A percentile compares a stretch with the other conserved stretches of the same genome.
These are phyloP conservation scores for Apeltes quadracus DNA, from an alignment of 2,113 vertebrate species.

Conservation along the genomic window DNA sequence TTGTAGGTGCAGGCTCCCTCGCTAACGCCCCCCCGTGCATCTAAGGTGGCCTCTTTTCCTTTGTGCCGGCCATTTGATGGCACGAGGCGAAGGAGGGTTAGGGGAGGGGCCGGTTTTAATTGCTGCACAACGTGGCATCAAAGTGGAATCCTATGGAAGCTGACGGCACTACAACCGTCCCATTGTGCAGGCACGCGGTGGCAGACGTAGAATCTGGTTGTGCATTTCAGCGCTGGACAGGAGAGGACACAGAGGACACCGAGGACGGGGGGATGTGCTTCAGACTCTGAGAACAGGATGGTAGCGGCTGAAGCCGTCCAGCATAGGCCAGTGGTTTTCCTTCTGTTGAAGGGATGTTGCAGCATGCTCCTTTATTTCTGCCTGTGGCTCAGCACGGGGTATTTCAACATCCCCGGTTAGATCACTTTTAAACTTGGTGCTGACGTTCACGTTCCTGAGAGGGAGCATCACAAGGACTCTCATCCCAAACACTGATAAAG, in stretches of 20 bases:
- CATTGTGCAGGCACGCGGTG: too few relatives aligned
- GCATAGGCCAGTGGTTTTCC: neutral
- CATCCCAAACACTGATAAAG: neutral
- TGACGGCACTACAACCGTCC: neutral
- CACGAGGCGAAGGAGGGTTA: slow-evolving; percentile 9
- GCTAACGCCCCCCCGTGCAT: slow-evolving; percentile 34
- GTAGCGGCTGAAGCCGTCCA: slow-evolving; percentile 1
- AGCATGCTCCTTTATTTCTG: neutral
- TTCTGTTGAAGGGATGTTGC: slow-evolving; percentile 11
- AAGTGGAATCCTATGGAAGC: slow-evolving; percentile 71
- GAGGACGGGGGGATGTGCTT: neutral
- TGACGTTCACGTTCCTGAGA: too few relatives aligned
- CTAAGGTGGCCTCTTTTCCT: slow-evolving; percentile 65
- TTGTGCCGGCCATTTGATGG: slow-evolving; percentile 66
- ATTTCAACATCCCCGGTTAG: neutral
- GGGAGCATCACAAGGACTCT: too few relatives aligned
- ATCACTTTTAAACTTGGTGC: neutral
- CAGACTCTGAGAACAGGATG: slow-evolving; percentile 2
- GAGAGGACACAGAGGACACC: neutral
- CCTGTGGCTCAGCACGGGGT: neutral
- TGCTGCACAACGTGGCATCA: slow-evolving; percentile 41
- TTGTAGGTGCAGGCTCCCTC: neutral
- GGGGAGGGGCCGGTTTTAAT: slow-evolving; percentile 52
- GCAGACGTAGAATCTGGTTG: slow-evolving; percentile 17
- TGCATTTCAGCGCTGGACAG: neutral